These are phyloP conservation scores for Syrista parreyssii DNA, from an alignment of 2,888 invertebrate species.

Conservation along the genomic window DNA sequence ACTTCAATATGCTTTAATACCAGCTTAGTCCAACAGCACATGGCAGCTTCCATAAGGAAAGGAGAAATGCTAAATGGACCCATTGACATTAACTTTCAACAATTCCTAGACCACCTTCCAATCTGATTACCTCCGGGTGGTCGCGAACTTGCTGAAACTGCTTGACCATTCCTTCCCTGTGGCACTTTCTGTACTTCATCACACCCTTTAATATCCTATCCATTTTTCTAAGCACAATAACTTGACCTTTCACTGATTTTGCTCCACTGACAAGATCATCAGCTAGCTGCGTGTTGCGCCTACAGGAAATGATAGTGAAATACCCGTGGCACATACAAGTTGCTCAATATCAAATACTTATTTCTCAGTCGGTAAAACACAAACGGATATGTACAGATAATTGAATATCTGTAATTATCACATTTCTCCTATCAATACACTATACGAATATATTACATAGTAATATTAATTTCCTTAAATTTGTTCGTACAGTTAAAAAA, in stretches of 20 bases:
- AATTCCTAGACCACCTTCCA: background rate
- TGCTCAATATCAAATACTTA: background rate
- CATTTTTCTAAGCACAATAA: constrained; percentile 68
- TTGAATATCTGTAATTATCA: background rate
- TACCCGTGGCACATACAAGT: background rate
- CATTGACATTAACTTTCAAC: background rate
- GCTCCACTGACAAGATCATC: background rate
- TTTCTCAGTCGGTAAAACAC: background rate
- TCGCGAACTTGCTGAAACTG: constrained; percentile 91
- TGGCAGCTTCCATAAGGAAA: background rate
- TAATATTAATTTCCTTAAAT: constrained; percentile 8
- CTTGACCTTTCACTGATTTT: background rate
- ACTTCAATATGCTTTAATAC: background rate
- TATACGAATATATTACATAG: no score
- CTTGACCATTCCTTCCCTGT: constrained; percentile 88
- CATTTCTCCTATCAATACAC: no score
- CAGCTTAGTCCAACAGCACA: constrained; percentile 2
- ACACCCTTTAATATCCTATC: constrained; percentile 90
- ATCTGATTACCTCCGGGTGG: constrained; percentile 79
- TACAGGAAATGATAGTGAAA: background rate
- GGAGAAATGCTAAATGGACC: background rate
- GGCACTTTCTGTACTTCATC: constrained; percentile 86
- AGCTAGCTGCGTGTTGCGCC: background rate
- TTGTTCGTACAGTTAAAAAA: constrained; percentile 38
- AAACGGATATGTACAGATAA: background rate